A percentile compares a stretch with the other conserved stretches of the same genome.
These are phyloP conservation scores for Lasioglossum oenotherae DNA, from an alignment of 2,888 invertebrate species.

Conservation along the genomic window DNA sequence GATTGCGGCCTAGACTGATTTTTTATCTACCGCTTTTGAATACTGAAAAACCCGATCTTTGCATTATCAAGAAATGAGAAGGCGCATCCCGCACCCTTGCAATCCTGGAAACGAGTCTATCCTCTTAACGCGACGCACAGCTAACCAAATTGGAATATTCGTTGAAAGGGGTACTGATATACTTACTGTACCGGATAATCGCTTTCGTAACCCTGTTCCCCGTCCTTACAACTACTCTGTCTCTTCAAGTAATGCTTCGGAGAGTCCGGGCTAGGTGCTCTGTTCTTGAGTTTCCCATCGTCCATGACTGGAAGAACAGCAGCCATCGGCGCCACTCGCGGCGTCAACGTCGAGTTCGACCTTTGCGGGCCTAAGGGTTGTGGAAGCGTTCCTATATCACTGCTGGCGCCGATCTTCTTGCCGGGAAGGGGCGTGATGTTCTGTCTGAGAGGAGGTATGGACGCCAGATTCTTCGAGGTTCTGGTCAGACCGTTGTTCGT, in stretches of 20 bases:
- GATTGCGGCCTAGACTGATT: too few species aligned
- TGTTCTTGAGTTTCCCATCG: constrained; percentile 80
- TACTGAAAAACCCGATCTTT: too few species aligned
- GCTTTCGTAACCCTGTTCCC: constrained; percentile 81
- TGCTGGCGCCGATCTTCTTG: constrained; percentile 70
- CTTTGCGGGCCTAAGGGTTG: constrained; percentile 82
- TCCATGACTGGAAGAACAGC: constrained; percentile 82
- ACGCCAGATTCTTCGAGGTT: constrained; percentile 79
- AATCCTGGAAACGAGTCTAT: too few species aligned
- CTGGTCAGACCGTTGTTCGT: constrained; percentile 75
- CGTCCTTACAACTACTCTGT: constrained; percentile 80
- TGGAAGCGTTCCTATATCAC: constrained; percentile 62
- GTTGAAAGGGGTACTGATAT: neutral
- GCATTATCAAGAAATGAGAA: too few species aligned
- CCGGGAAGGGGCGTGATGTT: constrained; percentile 80
- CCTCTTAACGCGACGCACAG: neutral
- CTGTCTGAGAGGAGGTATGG: constrained; percentile 81
- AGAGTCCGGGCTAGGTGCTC: constrained; percentile 82
- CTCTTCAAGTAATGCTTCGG: constrained; percentile 80
- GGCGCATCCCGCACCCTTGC: too few species aligned
- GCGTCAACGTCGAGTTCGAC: constrained; percentile 82
- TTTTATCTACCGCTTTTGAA: too few species aligned
- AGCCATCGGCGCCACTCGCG: constrained; percentile 82
- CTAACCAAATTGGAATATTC: neutral
- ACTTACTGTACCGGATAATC: constrained; percentile 83